phyloP scores from a whole-genome alignment of 2,888 invertebrate genomes.

The Apamea sordens region DNA sequence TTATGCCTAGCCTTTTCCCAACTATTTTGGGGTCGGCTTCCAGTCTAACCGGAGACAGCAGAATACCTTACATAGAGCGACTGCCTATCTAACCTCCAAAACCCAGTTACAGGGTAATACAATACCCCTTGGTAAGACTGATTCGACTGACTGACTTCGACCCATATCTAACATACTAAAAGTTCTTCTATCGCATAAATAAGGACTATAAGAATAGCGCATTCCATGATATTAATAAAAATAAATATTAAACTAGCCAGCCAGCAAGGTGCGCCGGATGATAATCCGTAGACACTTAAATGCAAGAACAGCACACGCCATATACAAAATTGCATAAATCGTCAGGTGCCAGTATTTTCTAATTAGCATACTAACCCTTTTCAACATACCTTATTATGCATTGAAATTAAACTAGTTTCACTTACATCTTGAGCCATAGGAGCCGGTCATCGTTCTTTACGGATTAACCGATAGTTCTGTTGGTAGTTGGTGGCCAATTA shows the following conservation, averaged over 20 bases:
- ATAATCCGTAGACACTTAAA: not conserved
- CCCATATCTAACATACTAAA: too few species aligned
- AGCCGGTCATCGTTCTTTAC: conserved; percentile 33
- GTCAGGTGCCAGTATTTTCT: conserved; percentile 26
- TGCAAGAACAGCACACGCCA: not conserved
- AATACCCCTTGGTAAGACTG: too few species aligned
- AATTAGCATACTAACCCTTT: conserved; percentile 62
- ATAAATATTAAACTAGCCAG: not conserved
- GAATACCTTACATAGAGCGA: too few species aligned
- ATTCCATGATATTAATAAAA: too few species aligned
- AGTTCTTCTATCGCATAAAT: too few species aligned
- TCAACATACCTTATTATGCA: conserved; percentile 56
- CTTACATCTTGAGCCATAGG: conserved; percentile 28
- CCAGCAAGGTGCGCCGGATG: not conserved
- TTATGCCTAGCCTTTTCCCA: too few species aligned
- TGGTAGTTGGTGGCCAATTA: conserved; percentile 31
- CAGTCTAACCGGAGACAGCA: too few species aligned
- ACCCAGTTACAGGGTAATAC: too few species aligned
- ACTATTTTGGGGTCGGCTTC: too few species aligned
- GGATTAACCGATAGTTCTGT: conserved; percentile 22
- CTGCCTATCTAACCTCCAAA: too few species aligned
- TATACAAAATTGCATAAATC: conserved; percentile 50
- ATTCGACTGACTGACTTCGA: too few species aligned
- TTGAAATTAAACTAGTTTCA: conserved; percentile 57
- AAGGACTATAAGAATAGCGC: not conserved